A percentile compares a stretch with the other conserved stretches of the same genome.
These are phyloP conservation scores for Cydia splendana DNA, from an alignment of 1,140 invertebrate genomes.

Conservation along the genomic window DNA sequence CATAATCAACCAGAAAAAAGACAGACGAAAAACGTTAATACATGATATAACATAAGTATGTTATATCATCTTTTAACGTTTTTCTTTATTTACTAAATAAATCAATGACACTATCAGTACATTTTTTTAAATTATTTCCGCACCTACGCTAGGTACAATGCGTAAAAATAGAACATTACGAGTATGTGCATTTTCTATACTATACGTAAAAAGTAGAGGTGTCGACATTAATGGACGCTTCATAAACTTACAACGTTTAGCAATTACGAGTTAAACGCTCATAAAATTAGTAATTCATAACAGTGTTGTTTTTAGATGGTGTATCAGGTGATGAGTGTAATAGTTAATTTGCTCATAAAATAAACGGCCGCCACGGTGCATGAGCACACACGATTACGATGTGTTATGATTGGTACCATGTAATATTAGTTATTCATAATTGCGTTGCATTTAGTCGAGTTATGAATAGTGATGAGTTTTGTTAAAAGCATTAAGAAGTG, in stretches of 20 bases:
- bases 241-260: constrained; percentile 65
- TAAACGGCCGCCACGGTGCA: constrained; percentile 58
- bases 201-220: not conserved
- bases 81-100: no score
- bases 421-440: constrained; percentile 28
- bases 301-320: constrained; percentile 70
- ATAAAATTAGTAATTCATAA: constrained; percentile 73
- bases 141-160: not conserved
- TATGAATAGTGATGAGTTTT: not conserved
- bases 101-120: no score
- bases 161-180: no score
- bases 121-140: no score
- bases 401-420: not conserved
- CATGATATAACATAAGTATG: no score
- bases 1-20: no score
- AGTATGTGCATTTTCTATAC: not conserved
- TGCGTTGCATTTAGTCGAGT: constrained; percentile 23
- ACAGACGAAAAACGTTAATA: no score
- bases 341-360: constrained; percentile 73
- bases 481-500: not conserved
- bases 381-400: constrained; percentile 46
- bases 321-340: constrained; percentile 59
- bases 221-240: constrained; percentile 53
- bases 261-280: constrained; percentile 56
- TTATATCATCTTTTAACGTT: no score